phyloP scores from a whole-genome alignment of 2,888 invertebrate species.

The Cerastis rubricosa region DNA sequence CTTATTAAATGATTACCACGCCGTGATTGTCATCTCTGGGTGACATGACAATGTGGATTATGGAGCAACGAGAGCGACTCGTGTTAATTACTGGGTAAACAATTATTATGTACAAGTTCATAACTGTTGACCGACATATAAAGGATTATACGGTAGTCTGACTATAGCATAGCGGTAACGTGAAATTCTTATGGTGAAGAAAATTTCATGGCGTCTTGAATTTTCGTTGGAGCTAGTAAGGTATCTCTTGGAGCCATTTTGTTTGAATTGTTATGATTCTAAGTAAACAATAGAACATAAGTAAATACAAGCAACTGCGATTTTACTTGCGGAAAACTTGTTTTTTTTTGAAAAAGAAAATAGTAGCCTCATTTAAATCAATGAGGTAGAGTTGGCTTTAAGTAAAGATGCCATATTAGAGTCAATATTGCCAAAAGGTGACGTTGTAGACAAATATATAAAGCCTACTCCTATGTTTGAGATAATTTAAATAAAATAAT shows the following conservation, averaged over 20 bases:
- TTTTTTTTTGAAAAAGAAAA: neutral
- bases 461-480: neutral
- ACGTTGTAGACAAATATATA: neutral
- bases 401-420: neutral
- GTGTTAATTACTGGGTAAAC: conserved; percentile 64
- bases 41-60: conserved; percentile 53
- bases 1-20: conserved; percentile 53
- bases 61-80: conserved; percentile 67
- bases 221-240: neutral
- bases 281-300: neutral
- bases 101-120: conserved; percentile 68
- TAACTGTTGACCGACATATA: conserved; percentile 67
- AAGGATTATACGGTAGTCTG: conserved; percentile 57
- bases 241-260: neutral
- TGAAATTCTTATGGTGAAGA: conserved; percentile 19
- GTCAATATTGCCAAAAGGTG: neutral
- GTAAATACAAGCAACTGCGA: neutral
- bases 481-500: neutral
- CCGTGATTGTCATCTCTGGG: conserved; percentile 54
- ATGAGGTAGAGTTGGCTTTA: neutral
- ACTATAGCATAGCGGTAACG: conserved; percentile 47
- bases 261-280: neutral
- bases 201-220: neutral
- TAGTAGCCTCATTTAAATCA: neutral
- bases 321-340: neutral